Evolutionary conservation across 2,113 vertebrate species (phyloP), one percentile per base, ranked within the genome.

Genomic region (Pteruthius melanotis): DNA sequence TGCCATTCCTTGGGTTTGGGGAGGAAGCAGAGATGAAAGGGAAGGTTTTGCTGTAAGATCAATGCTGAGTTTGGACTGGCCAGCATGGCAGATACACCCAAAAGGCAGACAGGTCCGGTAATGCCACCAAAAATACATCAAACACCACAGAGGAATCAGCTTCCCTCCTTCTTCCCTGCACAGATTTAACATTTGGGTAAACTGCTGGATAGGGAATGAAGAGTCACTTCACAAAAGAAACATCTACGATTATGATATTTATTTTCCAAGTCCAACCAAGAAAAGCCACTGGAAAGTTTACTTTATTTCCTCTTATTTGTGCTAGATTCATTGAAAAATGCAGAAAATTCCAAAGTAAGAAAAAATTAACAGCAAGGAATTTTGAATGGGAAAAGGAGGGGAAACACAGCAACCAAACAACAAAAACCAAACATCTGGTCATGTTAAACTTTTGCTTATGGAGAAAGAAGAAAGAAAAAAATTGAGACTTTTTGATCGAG

Each of bases 221-320:
- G 44, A 87, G 53, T 20, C 44, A 33, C 50, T 45, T 76, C 42
- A 50, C 1, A 2, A 37, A 47, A 86, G 30, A 83, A 50, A 70
- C 9, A 17, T 42, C n/a, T 2, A 2, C 47, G 50, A 70, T 2
- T 0, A 2, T 2, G 2, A 33, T 39, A 76, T 20, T 89, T 42
- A 39, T 26, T 80, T 66, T 90, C 68, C 31, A 31, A 65, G 11
- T 13, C 40, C 35, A 56, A 59, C 7, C 47, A 78, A 75, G 17
- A 30, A 79, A 89, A 79, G 14, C 20, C 44, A 47, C n/a, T 44
- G 60, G 42, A 92, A 95, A 84, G 30, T 49, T 1, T 0, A 28
- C 39, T 92, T 80, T 78, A 53, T 61, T 92, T 85, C 70, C 79
- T 83, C 47, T 33, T 69, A 11, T 39, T 83, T 65, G 33, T 77